Conservation (phyloP, 2,888 invertebrate genomes). For the Mycalesis mineus region DNA sequence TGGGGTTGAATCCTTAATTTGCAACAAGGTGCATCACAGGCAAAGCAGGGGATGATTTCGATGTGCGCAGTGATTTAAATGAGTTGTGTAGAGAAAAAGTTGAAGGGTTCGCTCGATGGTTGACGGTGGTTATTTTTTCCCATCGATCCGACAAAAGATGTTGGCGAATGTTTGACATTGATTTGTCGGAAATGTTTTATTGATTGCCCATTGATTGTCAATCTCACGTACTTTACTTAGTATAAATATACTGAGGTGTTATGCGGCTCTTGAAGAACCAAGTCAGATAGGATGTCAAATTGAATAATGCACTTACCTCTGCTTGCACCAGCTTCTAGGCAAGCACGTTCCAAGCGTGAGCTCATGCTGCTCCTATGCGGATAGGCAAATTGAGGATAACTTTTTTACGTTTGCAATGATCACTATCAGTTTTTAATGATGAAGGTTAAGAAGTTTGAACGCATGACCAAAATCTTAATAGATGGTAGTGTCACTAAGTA, state of each 20-base stretch:
- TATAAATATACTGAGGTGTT: background rate
- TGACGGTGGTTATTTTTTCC: constrained; percentile 55
- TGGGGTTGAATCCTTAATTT: constrained; percentile 73
- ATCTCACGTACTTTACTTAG: constrained; percentile 14
- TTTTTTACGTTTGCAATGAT: no score
- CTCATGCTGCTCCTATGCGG: no score
- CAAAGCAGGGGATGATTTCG: constrained; percentile 54
- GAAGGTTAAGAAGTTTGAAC: no score
- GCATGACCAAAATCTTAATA: no score
- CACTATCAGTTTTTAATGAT: no score
- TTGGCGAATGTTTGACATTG: constrained; percentile 59
- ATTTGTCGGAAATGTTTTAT: constrained; percentile 52
- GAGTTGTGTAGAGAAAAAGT: constrained; percentile 67
- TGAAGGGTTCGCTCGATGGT: constrained; percentile 46
- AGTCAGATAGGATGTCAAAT: no score
- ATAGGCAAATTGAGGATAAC: no score
- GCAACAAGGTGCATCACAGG: constrained; percentile 74
- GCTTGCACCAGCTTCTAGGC: no score
- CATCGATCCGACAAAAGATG: constrained; percentile 59
- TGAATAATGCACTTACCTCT: no score
- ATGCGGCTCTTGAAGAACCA: no score
- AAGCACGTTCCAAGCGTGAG: no score
- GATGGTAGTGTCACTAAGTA: no score
- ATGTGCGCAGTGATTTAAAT: constrained; percentile 58
- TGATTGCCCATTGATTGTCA: constrained; percentile 41